Evolutionary conservation across 2,113 vertebrate genomes (phyloP).

Genomic region (Heptranchias perlo): DNA sequence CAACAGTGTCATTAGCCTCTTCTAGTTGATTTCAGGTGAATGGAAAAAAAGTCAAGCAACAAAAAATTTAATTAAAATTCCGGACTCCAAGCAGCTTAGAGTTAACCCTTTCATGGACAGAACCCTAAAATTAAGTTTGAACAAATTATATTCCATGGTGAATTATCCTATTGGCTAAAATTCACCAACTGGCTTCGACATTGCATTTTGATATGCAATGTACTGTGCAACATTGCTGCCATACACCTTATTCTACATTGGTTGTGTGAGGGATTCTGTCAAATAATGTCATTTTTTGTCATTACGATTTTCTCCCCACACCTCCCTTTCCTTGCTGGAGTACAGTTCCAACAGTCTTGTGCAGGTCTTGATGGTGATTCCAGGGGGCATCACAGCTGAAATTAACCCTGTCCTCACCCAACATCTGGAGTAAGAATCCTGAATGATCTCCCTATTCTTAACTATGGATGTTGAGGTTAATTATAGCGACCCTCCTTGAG

Average conservation of each 20-base stretch:
- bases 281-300: not conserved
- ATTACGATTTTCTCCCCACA: not conserved
- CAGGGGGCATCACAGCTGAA: not conserved
- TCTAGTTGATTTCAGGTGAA: not conserved
- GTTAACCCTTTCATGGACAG: not conserved
- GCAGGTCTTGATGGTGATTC: not conserved
- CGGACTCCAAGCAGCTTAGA: not conserved
- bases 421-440: not conserved
- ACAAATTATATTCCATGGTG: not conserved
- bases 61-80: not conserved
- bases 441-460: not conserved
- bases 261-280: not conserved
- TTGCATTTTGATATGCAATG: not conserved
- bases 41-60: not conserved
- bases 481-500: not conserved
- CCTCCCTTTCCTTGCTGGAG: not conserved
- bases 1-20: not conserved
- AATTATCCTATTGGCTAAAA: not conserved
- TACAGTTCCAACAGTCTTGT: not conserved
- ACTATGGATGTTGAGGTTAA: not conserved
- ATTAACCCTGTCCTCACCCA: not conserved
- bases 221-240: not conserved
- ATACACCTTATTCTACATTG: not conserved
- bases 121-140: not conserved
- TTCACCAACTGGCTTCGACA: not conserved